Percentiles rank a stretch among this genome's conserved stretches.
Evolutionary conservation across 1,140 invertebrate species (phyloP).

Genomic region (Drosophila setifemur): DNA sequence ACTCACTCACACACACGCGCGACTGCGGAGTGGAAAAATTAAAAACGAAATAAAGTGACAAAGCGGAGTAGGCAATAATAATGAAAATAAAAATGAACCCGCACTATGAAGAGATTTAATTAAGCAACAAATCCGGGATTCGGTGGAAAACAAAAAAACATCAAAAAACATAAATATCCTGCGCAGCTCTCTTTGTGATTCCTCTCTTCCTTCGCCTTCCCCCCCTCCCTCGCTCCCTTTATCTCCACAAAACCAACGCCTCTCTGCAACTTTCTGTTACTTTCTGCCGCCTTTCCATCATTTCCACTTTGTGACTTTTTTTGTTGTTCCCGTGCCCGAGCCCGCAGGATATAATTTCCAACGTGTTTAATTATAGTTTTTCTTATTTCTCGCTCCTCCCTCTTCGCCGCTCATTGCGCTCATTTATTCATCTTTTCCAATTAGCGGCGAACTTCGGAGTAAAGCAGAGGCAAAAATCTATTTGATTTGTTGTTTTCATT

Average conservation of each 20-base stretch:
- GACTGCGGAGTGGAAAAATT: slow-evolving; percentile 67
- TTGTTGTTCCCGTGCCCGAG: slow-evolving; percentile 18
- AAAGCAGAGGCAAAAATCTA: slow-evolving; percentile 29
- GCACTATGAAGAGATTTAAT: slow-evolving; percentile 46
- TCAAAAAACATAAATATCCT: slow-evolving; percentile 65
- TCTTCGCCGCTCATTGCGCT: neutral
- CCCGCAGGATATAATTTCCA: slow-evolving; percentile 62
- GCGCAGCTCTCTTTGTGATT: slow-evolving; percentile 53
- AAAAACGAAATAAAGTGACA: slow-evolving; percentile 61
- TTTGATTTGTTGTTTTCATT: slow-evolving; percentile 51
- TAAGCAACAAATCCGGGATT: slow-evolving; percentile 17
- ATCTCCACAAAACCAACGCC: slow-evolving; percentile 58
- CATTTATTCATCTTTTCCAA: slow-evolving; percentile 45
- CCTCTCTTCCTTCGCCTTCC: slow-evolving; percentile 17
- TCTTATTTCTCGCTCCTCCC: slow-evolving; percentile 5
- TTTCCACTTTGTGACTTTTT: slow-evolving; percentile 17
- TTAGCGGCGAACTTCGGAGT: slow-evolving; percentile 55
- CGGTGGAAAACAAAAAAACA: slow-evolving; percentile 33
- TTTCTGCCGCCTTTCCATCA: slow-evolving; percentile 39
- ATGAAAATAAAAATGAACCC: slow-evolving; percentile 30
- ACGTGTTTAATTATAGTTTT: slow-evolving; percentile 61
- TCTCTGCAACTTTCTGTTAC: slow-evolving; percentile 61
- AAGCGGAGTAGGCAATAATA: slow-evolving; percentile 48
- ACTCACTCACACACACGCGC: slow-evolving; percentile 20
- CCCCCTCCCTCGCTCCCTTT: neutral